Evolutionary conservation across 2,113 vertebrate species (phyloP), one percentile per base, ranked within the genome.

Genomic region (Gopherus flavomarginatus): DNA sequence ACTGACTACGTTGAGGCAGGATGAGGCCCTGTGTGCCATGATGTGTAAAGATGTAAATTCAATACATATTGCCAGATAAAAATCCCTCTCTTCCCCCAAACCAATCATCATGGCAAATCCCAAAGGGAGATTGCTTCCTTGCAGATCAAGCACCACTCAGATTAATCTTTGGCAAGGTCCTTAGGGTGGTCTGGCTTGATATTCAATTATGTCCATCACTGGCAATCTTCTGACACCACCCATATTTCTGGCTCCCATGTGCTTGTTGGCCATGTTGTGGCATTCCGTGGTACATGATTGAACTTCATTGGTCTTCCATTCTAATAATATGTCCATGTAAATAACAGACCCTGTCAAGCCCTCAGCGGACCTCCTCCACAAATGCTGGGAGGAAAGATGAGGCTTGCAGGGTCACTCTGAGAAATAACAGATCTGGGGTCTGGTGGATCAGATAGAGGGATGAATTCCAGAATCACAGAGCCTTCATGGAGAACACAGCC

Each of bases 401-500:
- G 8, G 29, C 88, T 75, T 1, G 4, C 22, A 19, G 86, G 57
- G n/a, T 56, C 65, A 47, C 8, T 87, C 4, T 47, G 42, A 44
- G 22, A 44, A 27, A 77, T 24, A 77, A 89, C 47, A n/a, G 14
- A 38, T 35, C 88, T 47, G 79, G 26, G 4, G 79, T 26, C 8
- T 19, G 54, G 24, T 2, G 6, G 35, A 86, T 6, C 27, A 50
- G 6, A 26, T 35, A 83, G 1, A 42, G 1, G 1, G 35, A 5
- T 54, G 19, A 83, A 47, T 47, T 77, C 8, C 54, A 75, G 90
- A 96, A 53, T 3, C 29, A 4, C 11, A 17, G 12, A 5, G 9
- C 27, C 88, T 11, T 10, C 8, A 83, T 22, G 26, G 4, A 1
- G 2, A 88, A 78, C 9, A 10, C 29, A 75, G 42, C 12, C 5